Evolutionary conservation across 2,797 vertebrate species (phyloP).

Genomic region (Cuniculus paca): DNA sequence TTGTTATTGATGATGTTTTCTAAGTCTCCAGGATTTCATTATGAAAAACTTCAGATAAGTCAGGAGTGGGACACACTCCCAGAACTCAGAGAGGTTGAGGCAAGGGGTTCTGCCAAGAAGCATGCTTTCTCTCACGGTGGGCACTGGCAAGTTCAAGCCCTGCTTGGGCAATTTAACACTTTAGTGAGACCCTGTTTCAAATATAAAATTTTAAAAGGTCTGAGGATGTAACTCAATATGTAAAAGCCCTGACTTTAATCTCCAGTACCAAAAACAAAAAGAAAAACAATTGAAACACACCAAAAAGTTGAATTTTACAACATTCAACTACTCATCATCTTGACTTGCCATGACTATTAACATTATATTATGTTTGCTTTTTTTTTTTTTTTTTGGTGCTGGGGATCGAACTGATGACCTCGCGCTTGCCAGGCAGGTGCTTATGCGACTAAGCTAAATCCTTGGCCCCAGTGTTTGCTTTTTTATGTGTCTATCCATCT

Average conservation of each 20-base stretch:
- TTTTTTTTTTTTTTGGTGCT: slow-evolving; percentile 18
- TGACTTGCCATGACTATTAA: background rate
- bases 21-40: background rate
- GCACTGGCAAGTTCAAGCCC: background rate
- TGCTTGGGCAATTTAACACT: background rate
- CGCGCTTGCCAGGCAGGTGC: too few relatives aligned
- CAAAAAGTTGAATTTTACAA: slow-evolving; percentile 39
- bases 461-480: too few relatives aligned
- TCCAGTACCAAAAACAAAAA: background rate
- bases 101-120: background rate
- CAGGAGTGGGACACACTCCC: background rate
- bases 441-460: too few relatives aligned
- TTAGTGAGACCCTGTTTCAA: background rate
- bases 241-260: background rate
- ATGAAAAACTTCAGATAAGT: slow-evolving; percentile 19
- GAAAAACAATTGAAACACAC: background rate
- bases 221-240: background rate
- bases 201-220: background rate
- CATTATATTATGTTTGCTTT: background rate
- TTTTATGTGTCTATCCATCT: background rate
- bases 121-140: background rate
- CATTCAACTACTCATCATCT: background rate
- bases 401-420: too few relatives aligned
- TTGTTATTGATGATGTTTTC: background rate
- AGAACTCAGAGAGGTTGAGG: background rate